Percentiles rank a stretch among this genome's conserved stretches.
Evolutionary conservation across 2,113 vertebrate genomes (phyloP).

Genomic region (Salvator merianae): DNA sequence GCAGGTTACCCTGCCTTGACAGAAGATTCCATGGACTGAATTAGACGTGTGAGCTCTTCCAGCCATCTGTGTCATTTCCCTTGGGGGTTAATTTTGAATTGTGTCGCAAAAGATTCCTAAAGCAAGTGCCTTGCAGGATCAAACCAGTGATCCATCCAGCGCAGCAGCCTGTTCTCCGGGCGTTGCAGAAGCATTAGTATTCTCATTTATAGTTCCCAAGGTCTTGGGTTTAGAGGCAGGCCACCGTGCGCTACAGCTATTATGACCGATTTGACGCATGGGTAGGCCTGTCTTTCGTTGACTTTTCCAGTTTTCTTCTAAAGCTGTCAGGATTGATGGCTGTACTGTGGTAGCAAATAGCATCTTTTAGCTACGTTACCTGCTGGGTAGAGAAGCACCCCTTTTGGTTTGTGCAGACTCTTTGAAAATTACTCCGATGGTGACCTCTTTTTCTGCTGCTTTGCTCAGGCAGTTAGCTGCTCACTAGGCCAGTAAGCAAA

Average conservation of each 20-base stretch:
- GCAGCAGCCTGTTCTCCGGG: no score
- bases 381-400: background rate
- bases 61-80: background rate
- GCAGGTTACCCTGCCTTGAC: background rate
- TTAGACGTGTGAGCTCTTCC: background rate
- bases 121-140: background rate
- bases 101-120: no score
- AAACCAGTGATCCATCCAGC: background rate
- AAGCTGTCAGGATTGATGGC: background rate
- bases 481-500: rapidly evolving
- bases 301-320: no score
- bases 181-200: background rate
- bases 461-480: no score
- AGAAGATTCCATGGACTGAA: background rate
- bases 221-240: no score
- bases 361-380: background rate
- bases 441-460: no score
- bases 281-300: no score
- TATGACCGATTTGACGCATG: background rate
- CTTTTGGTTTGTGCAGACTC: no score
- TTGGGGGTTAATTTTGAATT: background rate
- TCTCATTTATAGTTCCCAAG: background rate
- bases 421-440: no score
- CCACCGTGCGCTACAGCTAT: no score
- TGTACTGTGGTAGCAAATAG: background rate